phyloP scores from a whole-genome alignment of 2,888 invertebrate species.

The Caradrina kadenii region DNA sequence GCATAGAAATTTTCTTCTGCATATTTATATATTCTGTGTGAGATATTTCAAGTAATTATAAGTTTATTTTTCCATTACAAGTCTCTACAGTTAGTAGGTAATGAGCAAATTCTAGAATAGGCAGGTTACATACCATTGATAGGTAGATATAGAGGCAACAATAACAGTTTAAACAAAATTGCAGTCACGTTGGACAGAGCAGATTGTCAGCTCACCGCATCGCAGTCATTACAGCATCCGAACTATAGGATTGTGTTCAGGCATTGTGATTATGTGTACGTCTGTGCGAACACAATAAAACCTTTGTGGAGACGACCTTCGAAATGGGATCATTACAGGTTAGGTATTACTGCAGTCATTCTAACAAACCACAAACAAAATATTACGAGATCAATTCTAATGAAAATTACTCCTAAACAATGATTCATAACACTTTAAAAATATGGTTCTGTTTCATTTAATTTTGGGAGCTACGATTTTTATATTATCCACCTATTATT shows the following conservation, averaged over 20 bases:
- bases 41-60: too few relatives aligned
- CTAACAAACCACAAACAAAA: constrained; percentile 8
- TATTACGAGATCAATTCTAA: constrained; percentile 6
- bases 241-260: constrained; percentile 60
- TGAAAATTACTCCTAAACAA: not conserved
- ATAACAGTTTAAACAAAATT: too few relatives aligned
- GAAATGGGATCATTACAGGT: constrained; percentile 38
- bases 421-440: constrained; percentile 6
- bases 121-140: too few relatives aligned
- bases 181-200: constrained; percentile 7
- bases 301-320: constrained; percentile 62
- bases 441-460: too few relatives aligned
- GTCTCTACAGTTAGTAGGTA: too few relatives aligned
- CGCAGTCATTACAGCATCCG: constrained; percentile 22
- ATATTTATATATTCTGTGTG: too few relatives aligned
- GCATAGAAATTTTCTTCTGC: too few relatives aligned
- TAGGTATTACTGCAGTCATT: constrained; percentile 11
- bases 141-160: too few relatives aligned
- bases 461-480: too few relatives aligned
- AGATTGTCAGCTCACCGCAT: not conserved
- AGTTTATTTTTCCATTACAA: too few relatives aligned
- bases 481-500: too few relatives aligned
- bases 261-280: constrained; percentile 63
- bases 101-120: too few relatives aligned
- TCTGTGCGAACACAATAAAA: constrained; percentile 55